These are phyloP conservation scores for Gandaritis pyraliata DNA, from an alignment of 2,888 invertebrate genomes.

Conservation along the genomic window DNA sequence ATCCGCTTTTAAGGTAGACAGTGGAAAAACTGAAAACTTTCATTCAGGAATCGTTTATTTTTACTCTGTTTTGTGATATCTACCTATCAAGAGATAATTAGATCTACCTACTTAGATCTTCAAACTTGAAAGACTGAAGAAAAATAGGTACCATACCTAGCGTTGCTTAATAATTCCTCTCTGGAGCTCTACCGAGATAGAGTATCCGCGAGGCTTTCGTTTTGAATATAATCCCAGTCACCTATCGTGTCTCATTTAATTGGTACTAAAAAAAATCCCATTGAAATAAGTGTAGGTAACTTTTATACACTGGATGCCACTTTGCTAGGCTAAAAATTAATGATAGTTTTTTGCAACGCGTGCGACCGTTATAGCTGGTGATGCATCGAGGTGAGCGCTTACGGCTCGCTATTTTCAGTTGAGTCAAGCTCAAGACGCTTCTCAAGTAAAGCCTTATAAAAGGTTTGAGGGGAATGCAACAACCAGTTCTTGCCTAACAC, in stretches of 20 bases:
- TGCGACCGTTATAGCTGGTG: constrained; percentile 66
- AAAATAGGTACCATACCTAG: too few species aligned
- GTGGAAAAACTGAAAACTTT: too few species aligned
- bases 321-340: constrained; percentile 41
- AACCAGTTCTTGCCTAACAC: constrained; percentile 69
- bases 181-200: neutral
- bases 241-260: neutral
- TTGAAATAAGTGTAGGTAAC: neutral
- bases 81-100: too few species aligned
- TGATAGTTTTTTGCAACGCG: constrained; percentile 60
- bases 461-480: constrained; percentile 53
- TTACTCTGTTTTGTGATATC: too few species aligned
- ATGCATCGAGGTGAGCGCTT: constrained; percentile 52
- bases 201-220: neutral
- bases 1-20: too few species aligned
- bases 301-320: neutral
- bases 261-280: neutral
- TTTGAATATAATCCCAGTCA: neutral
- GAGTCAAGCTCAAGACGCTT: constrained; percentile 46
- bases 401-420: constrained; percentile 55
- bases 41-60: too few species aligned
- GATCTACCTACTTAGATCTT: too few species aligned
- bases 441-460: constrained; percentile 63
- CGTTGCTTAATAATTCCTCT: neutral
- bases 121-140: too few species aligned